phyloP scores from a whole-genome alignment of 2,888 invertebrate genomes.

The Parnassius smintheus region DNA sequence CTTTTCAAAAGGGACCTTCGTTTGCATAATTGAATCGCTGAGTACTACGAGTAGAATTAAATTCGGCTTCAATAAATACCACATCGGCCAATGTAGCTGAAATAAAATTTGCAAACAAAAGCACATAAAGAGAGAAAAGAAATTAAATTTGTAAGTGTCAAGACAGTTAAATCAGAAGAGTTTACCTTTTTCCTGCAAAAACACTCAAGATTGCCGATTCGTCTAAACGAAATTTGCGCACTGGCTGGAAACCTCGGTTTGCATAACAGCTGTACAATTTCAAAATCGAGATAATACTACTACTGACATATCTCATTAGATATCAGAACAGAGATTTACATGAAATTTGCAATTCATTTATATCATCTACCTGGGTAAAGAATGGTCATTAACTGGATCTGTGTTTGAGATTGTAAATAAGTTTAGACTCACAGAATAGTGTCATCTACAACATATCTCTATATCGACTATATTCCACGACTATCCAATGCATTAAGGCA shows the following conservation, averaged over 20 bases:
- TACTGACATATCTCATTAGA: too few relatives aligned
- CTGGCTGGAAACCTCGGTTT: constrained; percentile 29
- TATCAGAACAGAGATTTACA: too few relatives aligned
- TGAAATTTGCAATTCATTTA: too few relatives aligned
- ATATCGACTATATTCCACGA: too few relatives aligned
- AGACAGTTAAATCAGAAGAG: constrained; percentile 70
- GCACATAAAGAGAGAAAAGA: constrained; percentile 54
- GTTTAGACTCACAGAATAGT: too few relatives aligned
- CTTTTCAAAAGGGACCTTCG: constrained; percentile 1
- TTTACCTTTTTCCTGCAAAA: constrained; percentile 62
- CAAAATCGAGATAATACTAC: too few relatives aligned
- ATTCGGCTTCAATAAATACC: constrained; percentile 42
- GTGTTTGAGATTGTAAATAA: too few relatives aligned
- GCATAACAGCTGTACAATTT: neutral
- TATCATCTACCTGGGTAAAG: too few relatives aligned
- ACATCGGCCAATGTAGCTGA: constrained; percentile 55
- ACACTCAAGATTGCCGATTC: constrained; percentile 52
- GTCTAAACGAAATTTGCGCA: constrained; percentile 61
- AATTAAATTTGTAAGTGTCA: constrained; percentile 70
- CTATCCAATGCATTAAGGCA: too few relatives aligned
- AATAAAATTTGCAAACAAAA: constrained; percentile 69
- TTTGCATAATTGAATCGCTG: neutral
- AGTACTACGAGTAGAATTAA: neutral
- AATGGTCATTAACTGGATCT: too few relatives aligned
- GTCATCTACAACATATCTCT: too few relatives aligned